These are phyloP conservation scores for Temnopleurus reevesii DNA, from an alignment of 53 echinoderm and acorn worm species.

Conservation along the genomic window DNA sequence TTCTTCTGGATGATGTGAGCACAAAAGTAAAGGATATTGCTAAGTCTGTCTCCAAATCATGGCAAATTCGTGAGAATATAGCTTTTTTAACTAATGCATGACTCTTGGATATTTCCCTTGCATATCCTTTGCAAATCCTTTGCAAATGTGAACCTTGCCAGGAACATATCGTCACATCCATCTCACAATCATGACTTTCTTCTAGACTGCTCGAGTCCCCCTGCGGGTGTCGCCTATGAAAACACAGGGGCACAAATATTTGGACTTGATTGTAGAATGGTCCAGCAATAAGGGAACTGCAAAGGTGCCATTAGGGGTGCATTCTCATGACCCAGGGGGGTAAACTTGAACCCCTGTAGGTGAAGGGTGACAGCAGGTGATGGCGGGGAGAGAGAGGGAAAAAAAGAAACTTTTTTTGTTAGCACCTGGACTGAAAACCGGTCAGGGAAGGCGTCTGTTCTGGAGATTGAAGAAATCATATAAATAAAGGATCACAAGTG, in stretches of 20 bases:
- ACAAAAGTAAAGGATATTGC: no score
- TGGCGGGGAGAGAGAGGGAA: neutral
- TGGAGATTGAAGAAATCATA: conserved; percentile 6
- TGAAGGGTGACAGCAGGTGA: conserved; percentile 37
- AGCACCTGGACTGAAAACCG: conserved; percentile 16
- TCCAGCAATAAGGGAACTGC: neutral
- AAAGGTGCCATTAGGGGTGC: conserved; percentile 38
- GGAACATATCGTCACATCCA: neutral
- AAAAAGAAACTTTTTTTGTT: conserved; percentile 34
- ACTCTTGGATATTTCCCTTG: no score
- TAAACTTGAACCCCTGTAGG: conserved; percentile 47
- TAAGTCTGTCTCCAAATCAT: no score
- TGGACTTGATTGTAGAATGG: conserved; percentile 47
- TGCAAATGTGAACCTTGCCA: neutral
- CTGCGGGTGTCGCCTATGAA: conserved; percentile 38
- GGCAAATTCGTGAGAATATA: no score
- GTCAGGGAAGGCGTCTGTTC: neutral
- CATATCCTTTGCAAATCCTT: no score
- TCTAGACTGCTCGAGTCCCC: conserved; percentile 16
- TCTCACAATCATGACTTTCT: neutral
- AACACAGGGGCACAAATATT: conserved; percentile 54
- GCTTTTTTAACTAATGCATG: no score
- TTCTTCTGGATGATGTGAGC: no score
- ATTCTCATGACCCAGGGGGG: conserved; percentile 32
- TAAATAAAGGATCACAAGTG: conserved; percentile 6